These are phyloP conservation scores for Drosophila nebulosa DNA, from an alignment of 1,140 invertebrate genomes.

Conservation along the genomic window DNA sequence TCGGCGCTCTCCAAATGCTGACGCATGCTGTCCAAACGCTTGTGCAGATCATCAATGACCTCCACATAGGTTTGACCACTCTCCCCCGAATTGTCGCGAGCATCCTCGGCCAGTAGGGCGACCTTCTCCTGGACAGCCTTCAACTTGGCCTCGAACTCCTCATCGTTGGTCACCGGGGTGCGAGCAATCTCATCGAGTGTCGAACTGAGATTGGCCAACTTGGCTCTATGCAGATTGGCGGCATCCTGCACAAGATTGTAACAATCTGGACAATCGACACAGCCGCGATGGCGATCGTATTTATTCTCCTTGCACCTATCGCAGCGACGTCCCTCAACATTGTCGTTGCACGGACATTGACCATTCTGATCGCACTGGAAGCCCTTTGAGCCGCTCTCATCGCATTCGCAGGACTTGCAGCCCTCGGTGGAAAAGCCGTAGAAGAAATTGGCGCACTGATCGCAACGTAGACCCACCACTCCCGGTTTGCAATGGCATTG, in stretches of 20 bases:
- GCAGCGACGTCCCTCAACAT: conserved; percentile 94
- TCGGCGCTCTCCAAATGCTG: conserved; percentile 85
- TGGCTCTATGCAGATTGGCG: conserved; percentile 89
- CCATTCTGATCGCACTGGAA: conserved; percentile 91
- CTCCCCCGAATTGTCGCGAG: conserved; percentile 85
- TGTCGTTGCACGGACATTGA: conserved; percentile 94
- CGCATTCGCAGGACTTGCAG: conserved; percentile 93
- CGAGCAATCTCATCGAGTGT: conserved; percentile 84
- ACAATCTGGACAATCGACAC: conserved; percentile 94
- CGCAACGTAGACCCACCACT: conserved; percentile 91
- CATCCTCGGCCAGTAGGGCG: conserved; percentile 86
- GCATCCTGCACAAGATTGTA: conserved; percentile 96
- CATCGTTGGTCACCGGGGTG: conserved; percentile 92
- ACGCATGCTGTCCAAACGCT: conserved; percentile 85
- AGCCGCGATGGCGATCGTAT: conserved; percentile 91
- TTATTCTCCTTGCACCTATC: conserved; percentile 97
- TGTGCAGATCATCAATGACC: conserved; percentile 86
- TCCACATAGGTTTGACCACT: conserved; percentile 85
- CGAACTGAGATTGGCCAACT: conserved; percentile 87
- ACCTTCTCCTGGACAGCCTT: conserved; percentile 87
- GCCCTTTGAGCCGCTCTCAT: conserved; percentile 91
- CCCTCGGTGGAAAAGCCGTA: conserved; percentile 94
- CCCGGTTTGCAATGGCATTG: conserved; percentile 93
- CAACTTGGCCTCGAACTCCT: conserved; percentile 90
- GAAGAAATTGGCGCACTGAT: conserved; percentile 91